These are phyloP conservation scores for Ammodytes marinus DNA, from an alignment of 2,113 vertebrate genomes.

Conservation along the genomic window DNA sequence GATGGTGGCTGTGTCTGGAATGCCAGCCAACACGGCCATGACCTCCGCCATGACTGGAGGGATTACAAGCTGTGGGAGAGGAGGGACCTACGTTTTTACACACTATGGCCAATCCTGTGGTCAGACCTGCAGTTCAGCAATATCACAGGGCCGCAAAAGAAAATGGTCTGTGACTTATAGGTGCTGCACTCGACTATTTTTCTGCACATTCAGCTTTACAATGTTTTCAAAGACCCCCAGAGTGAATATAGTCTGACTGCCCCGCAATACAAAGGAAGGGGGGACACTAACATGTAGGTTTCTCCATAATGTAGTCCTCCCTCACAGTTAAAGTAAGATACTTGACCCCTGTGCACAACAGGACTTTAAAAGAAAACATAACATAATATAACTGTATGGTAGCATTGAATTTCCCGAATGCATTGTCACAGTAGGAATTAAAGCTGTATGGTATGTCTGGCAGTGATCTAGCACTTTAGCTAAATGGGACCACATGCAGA, in stretches of 20 bases:
- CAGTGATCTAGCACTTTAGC: conserved; percentile 38
- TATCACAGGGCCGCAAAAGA: conserved; percentile 26
- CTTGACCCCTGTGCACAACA: neutral
- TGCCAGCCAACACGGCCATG: conserved; percentile 52
- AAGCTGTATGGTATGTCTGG: neutral
- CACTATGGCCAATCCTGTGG: conserved; percentile 27
- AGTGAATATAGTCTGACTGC: conserved; percentile 10
- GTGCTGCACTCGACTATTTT: conserved; percentile 11
- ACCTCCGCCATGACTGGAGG: conserved; percentile 60
- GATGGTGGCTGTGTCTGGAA: conserved; percentile 64
- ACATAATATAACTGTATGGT: conserved; percentile 4
- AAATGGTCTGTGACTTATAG: conserved; percentile 7
- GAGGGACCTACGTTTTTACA: conserved; percentile 35
- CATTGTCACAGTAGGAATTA: conserved; percentile 26
- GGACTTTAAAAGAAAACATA: neutral
- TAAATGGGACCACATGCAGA: conserved; percentile 59
- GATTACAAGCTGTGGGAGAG: conserved; percentile 68
- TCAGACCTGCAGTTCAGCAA: conserved; percentile 55
- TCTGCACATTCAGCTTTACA: conserved; percentile 35
- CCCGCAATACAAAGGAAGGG: neutral
- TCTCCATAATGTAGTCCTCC: neutral
- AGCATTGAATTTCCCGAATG: neutral
- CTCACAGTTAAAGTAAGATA: neutral
- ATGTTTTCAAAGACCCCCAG: conserved; percentile 29
- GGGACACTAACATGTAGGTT: neutral